Base-by-base conservation (phyloP, 1,140 invertebrate genomes). In the Lutraria rhynchaena region DNA sequence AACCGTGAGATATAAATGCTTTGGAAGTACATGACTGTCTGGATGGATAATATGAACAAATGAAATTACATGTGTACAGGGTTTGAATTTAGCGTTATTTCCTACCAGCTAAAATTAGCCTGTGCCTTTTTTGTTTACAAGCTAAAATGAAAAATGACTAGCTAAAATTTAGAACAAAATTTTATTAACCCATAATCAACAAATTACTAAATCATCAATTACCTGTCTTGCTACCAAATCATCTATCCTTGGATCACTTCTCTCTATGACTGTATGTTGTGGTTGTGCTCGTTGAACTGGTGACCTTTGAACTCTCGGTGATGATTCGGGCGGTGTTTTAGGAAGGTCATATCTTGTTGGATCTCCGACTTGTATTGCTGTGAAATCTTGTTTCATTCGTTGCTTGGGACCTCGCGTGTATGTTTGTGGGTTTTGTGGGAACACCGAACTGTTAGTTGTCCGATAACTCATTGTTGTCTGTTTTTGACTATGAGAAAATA, bases 281-380 rank as follows among this genome's bases (percentile, higher is more conserved):
- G n/a, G n/a, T 67, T 65, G 57, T 0, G 33, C 41, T 17, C 37
- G 55, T 31, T 61, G 63, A 9, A 22, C n/a, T 3, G 63, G 63
- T 67, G 63, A 67, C n/a, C 22, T 67, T 67, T 46, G 37, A 67
- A 49, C 44, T 63, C 4, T 44, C 9, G 60, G 19, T 1, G 37
- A 11, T 55, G 29, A 4, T 24, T 29, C 57, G 11, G 22, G 75
- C 9, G 49, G 75, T n/a, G 63, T 33, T 3, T 0, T 19, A 17
- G 31, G 60, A 19, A 67, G 13, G 19, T 77, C 44, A 17, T 80
- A 17, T 22, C 15, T 49, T 3, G 11, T 15, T 11, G 76, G 76
- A 35, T 80, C 76, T 11, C 35, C 76, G 2, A 80, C 76, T 24
- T 69, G 65, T 27, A 80, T 80, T 17, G 76, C 76, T 24, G 76